These are phyloP conservation scores for Clarias magur DNA, from an alignment of 2,113 vertebrate genomes.

Conservation along the genomic window DNA sequence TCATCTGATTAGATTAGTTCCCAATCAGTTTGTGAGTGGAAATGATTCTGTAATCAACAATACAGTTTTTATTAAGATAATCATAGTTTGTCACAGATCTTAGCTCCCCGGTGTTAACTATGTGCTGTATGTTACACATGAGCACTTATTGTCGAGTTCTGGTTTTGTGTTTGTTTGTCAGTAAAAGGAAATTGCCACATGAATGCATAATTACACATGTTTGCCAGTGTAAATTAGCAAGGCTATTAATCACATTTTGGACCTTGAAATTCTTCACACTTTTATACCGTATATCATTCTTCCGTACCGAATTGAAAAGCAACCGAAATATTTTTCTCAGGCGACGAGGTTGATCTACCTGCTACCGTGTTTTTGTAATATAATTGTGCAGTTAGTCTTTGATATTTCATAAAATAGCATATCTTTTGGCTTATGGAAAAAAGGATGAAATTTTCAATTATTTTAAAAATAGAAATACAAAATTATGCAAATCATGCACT, in stretches of 20 bases:
- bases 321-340: neutral
- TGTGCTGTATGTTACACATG: constrained; percentile 48
- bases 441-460: constrained; percentile 21
- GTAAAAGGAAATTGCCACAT: constrained; percentile 31
- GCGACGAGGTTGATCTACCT: constrained; percentile 7
- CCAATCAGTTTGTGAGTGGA: constrained; percentile 66
- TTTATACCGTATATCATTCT: neutral
- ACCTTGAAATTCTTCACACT: constrained; percentile 1
- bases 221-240: constrained; percentile 41
- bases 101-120: constrained; percentile 69
- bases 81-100: constrained; percentile 64
- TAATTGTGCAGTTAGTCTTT: constrained; percentile 61
- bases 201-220: constrained; percentile 40
- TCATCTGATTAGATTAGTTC: constrained; percentile 73
- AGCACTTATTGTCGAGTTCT: constrained; percentile 11
- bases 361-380: constrained; percentile 57
- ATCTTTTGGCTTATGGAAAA: constrained; percentile 45
- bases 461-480: neutral
- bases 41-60: constrained; percentile 65
- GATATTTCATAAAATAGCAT: constrained; percentile 59
- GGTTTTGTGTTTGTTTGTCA: constrained; percentile 29
- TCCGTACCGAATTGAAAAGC: constrained; percentile 12
- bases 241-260: constrained; percentile 47
- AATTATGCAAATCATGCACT: neutral
- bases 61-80: constrained; percentile 57